Evolutionary conservation across 1,140 invertebrate genomes (phyloP).

Genomic region (Riptortus pedestris): DNA sequence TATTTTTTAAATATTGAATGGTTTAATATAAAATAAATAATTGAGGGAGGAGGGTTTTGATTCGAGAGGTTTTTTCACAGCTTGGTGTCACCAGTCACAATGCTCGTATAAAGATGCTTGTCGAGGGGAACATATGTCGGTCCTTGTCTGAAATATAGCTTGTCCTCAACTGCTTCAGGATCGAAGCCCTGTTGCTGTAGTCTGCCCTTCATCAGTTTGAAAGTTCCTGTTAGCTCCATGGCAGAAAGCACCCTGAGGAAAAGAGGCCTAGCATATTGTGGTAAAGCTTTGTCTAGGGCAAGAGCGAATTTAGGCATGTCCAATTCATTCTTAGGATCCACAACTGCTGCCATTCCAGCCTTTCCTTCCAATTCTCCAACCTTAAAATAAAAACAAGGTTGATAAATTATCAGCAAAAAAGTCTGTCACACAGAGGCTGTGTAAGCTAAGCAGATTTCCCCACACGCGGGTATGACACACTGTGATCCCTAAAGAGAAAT

Average conservation of each 20-base stretch:
- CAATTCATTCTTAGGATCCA: constrained; percentile 56
- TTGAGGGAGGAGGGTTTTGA: not conserved
- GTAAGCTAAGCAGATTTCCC: no score
- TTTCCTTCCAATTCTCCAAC: constrained; percentile 75
- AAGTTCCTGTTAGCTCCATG: constrained; percentile 52
- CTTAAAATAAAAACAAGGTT: constrained; percentile 40
- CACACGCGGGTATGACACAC: no score
- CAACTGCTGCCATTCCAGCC: constrained; percentile 91
- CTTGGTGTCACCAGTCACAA: constrained; percentile 34
- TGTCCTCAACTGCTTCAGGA: constrained; percentile 49
- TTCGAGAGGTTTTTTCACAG: constrained; percentile 1
- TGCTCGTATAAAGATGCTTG: constrained; percentile 51
- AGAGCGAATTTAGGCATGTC: constrained; percentile 52
- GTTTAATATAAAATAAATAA: not conserved
- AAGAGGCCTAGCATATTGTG: constrained; percentile 74
- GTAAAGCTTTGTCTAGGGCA: constrained; percentile 57
- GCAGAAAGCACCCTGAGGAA: constrained; percentile 66
- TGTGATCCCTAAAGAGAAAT: no score
- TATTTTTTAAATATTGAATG: not conserved
- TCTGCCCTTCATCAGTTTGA: constrained; percentile 79
- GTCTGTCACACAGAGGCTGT: no score
- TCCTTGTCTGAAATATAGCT: constrained; percentile 56
- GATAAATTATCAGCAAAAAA: no score
- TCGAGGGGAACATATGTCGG: constrained; percentile 53
- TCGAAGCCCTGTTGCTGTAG: constrained; percentile 71